Percentiles rank a stretch among this genome's conserved stretches.
These are phyloP conservation scores for Porites evermanni DNA, from an alignment of 92 coral and sea anemone genomes.

Conservation along the genomic window DNA sequence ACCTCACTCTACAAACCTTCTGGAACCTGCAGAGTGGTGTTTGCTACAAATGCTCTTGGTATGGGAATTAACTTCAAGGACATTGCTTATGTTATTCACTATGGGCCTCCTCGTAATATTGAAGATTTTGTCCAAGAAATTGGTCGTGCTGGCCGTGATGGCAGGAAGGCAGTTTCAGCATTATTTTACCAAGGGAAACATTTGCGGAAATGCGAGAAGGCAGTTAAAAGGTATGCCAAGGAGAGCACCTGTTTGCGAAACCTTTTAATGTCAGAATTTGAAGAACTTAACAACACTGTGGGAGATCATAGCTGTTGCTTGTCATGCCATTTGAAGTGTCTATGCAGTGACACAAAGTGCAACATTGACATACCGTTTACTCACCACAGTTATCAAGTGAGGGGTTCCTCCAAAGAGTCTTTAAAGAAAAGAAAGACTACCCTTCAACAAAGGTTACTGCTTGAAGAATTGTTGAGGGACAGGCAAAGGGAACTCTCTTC, in stretches of 20 bases:
- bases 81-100: conserved; percentile 20
- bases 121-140: conserved; percentile 51
- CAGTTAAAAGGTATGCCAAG: conserved; percentile 24
- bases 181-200: conserved; percentile 18
- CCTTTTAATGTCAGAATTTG: conserved; percentile 21
- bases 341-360: conserved; percentile 11
- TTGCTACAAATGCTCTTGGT: conserved; percentile 22
- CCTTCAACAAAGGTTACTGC: conserved; percentile 19
- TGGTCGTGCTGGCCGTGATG: conserved; percentile 40
- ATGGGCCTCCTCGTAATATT: conserved; percentile 45
- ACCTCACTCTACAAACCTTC: background rate
- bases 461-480: conserved; percentile 59
- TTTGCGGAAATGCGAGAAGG: conserved; percentile 31
- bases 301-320: conserved; percentile 38
- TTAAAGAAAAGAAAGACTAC: conserved; percentile 13
- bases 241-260: conserved; percentile 33
- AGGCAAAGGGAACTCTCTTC: conserved; percentile 32
- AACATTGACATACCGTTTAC: conserved; percentile 1
- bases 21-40: conserved; percentile 19
- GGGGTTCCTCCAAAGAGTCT: conserved; percentile 1
- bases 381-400: background rate
- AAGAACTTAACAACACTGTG: background rate
- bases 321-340: conserved; percentile 37
- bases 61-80: conserved; percentile 43
- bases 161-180: conserved; percentile 19